These are phyloP conservation scores for Chromobotia macracanthus DNA, from an alignment of 2,797 vertebrate genomes.

Conservation along the genomic window DNA sequence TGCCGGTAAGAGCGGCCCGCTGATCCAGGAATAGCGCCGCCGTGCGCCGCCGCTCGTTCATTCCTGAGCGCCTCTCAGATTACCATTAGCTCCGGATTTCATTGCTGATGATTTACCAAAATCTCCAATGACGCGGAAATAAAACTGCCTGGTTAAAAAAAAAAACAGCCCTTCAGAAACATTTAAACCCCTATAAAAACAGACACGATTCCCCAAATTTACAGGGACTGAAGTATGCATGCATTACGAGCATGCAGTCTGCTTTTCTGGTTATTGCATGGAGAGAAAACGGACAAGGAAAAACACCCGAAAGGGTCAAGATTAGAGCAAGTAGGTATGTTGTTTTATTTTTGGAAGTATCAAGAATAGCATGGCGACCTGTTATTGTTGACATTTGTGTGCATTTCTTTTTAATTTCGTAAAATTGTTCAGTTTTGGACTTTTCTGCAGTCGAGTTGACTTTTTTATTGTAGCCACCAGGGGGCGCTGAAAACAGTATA, in stretches of 20 bases:
- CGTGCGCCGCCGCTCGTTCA: constrained; percentile 56
- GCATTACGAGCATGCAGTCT: not conserved
- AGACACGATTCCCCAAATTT: not conserved
- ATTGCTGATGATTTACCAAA: constrained; percentile 51
- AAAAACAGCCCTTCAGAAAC: constrained; percentile 13
- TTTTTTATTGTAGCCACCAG: too few species aligned
- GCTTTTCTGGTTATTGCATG: not conserved
- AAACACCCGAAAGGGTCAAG: not conserved
- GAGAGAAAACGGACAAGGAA: not conserved
- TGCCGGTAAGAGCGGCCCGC: constrained; percentile 42
- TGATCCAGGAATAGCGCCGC: constrained; percentile 53
- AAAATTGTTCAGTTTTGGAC: too few species aligned
- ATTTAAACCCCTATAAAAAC: not conserved
- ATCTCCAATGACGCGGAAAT: constrained; percentile 57
- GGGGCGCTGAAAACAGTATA: not conserved
- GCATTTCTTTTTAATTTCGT: too few species aligned
- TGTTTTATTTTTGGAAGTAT: not conserved
- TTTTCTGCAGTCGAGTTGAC: too few species aligned
- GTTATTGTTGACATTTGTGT: not conserved
- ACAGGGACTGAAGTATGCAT: not conserved
- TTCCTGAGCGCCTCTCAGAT: constrained; percentile 59
- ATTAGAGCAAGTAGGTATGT: not conserved
- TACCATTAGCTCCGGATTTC: constrained; percentile 59
- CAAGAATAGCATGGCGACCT: not conserved
- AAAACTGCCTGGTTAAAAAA: constrained; percentile 32